phyloP scores from a whole-genome alignment of 2,888 invertebrate species.

The Coelinius sp. region DNA sequence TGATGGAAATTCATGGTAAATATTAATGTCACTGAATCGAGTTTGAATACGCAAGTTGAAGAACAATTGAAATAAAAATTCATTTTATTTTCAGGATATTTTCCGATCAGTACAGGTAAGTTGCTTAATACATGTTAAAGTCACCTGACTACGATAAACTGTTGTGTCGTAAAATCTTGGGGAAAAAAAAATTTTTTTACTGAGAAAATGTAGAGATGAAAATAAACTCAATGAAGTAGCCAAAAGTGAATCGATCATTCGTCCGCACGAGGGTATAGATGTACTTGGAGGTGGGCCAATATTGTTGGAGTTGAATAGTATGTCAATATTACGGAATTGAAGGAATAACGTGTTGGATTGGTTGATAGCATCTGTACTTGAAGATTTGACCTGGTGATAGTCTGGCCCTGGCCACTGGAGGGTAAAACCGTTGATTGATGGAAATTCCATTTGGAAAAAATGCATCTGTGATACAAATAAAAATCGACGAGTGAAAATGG shows the following conservation, averaged over 20 bases:
- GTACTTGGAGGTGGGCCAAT: background rate
- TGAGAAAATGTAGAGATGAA: background rate
- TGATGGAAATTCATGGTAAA: conserved; percentile 15
- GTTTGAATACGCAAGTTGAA: background rate
- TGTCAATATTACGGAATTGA: conserved; percentile 4
- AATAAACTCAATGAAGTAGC: conserved; percentile 17
- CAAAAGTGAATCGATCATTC: background rate
- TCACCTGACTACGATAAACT: conserved; percentile 47
- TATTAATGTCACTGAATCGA: background rate
- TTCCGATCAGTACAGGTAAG: conserved; percentile 69
- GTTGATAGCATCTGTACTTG: conserved; percentile 6
- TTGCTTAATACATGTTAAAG: conserved; percentile 55
- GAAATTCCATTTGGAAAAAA: background rate
- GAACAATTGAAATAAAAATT: conserved; percentile 57
- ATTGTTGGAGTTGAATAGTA: background rate
- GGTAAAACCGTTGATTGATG: background rate
- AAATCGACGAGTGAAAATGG: too few species aligned
- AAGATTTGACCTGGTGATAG: conserved; percentile 2
- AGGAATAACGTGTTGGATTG: conserved; percentile 1
- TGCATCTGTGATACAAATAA: background rate
- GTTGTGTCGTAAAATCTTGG: conserved; percentile 48
- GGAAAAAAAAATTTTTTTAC: background rate
- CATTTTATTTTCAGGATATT: conserved; percentile 68
- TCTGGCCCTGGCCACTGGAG: background rate
- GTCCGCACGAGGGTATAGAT: too few species aligned